phyloP scores from a whole-genome alignment of 2,113 vertebrate species.

The Daboia siamensis region DNA sequence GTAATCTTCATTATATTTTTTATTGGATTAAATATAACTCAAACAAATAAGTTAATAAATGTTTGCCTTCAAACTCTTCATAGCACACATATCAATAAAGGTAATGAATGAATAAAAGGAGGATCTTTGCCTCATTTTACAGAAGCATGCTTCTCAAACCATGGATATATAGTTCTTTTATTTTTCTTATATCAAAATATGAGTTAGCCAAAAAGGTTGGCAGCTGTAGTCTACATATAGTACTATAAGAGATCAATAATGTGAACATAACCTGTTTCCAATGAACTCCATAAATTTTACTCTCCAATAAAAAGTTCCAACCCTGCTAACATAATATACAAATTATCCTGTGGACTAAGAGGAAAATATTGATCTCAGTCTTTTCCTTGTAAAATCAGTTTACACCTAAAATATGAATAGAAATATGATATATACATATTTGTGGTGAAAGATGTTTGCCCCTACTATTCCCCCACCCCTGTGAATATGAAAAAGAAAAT shows the following conservation, averaged over 20 bases:
- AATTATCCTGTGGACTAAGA: neutral
- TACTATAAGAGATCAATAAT: neutral
- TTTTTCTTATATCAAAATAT: neutral
- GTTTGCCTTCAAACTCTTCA: neutral
- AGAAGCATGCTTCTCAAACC: neutral
- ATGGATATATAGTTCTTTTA: neutral
- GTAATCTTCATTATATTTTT: too few species aligned
- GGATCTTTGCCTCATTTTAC: neutral
- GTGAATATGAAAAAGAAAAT: neutral
- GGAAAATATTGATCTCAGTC: neutral
- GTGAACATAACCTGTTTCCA: neutral
- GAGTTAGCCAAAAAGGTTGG: neutral
- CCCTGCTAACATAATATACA: neutral
- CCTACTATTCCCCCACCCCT: neutral
- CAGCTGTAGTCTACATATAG: too few species aligned
- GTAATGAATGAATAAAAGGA: neutral
- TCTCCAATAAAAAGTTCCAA: neutral
- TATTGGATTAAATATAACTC: too few species aligned
- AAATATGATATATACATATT: neutral
- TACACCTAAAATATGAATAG: neutral
- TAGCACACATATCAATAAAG: neutral
- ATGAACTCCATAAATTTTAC: neutral
- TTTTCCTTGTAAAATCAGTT: neutral
- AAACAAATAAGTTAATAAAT: neutral
- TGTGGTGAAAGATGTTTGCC: neutral